phyloP scores from a whole-genome alignment of 2,113 vertebrate genomes.

The Athene cunicularia region DNA sequence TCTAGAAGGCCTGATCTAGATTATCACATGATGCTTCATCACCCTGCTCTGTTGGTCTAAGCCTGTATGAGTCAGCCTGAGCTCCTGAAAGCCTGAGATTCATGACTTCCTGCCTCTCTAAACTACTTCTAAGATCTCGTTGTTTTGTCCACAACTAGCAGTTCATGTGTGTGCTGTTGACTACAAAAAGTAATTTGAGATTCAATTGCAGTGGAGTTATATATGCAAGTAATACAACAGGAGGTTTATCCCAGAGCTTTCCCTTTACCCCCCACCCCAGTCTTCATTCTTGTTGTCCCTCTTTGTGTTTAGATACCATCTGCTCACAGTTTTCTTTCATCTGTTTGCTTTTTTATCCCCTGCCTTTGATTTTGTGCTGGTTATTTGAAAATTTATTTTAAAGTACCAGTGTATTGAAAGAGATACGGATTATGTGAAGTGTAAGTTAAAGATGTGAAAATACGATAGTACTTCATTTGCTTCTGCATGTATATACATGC shows the following conservation, averaged over 20 bases:
- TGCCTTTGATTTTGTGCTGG: background rate
- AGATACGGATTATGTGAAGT: background rate
- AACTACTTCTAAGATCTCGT: background rate
- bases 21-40: background rate
- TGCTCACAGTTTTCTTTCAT: background rate
- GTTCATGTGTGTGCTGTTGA: background rate
- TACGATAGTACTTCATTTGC: background rate
- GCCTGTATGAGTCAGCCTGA: background rate
- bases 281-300: background rate
- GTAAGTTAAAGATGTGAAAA: background rate
- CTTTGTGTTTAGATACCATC: background rate
- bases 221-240: background rate
- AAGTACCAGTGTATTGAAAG: background rate
- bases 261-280: background rate
- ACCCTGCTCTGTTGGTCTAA: background rate
- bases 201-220: background rate
- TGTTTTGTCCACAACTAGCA: background rate
- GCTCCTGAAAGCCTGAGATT: background rate
- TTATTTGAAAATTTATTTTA: background rate
- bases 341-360: background rate
- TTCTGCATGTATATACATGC: background rate
- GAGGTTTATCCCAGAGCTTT: background rate
- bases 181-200: background rate
- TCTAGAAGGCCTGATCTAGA: background rate
- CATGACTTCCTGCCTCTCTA: background rate